These are phyloP conservation scores for Sciaenops ocellatus DNA, from an alignment of 2,797 vertebrate species.

Conservation along the genomic window DNA sequence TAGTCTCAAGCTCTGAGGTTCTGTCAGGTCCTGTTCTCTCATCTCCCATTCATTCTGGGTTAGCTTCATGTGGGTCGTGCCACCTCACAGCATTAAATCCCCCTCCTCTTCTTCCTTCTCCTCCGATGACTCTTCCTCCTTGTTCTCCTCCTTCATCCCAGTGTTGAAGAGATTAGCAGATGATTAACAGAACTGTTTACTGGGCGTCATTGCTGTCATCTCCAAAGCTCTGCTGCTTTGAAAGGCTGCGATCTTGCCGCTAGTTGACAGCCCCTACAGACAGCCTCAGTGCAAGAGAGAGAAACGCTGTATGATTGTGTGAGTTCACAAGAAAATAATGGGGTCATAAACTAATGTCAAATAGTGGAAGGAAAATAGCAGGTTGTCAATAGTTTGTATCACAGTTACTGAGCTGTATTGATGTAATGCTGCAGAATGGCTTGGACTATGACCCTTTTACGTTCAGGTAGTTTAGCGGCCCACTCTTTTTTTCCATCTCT, in stretches of 20 bases:
- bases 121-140: conserved; percentile 22
- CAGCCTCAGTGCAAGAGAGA: conserved; percentile 62
- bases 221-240: conserved; percentile 60
- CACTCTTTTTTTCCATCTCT: conserved; percentile 40
- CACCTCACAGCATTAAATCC: conserved; percentile 46
- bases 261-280: conserved; percentile 71
- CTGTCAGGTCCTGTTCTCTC: conserved; percentile 57
- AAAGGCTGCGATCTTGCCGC: conserved; percentile 66
- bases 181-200: conserved; percentile 62
- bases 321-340: conserved; percentile 71
- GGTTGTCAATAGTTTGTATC: conserved; percentile 61
- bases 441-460: conserved; percentile 56
- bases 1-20: conserved; percentile 44
- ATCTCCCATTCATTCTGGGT: conserved; percentile 65
- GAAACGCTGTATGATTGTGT: conserved; percentile 47
- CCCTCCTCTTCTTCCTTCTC: conserved; percentile 31
- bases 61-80: conserved; percentile 43
- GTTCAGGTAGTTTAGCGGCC: conserved; percentile 66
- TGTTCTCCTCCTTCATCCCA: conserved; percentile 48
- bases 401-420: conserved; percentile 47
- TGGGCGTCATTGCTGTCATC: conserved; percentile 64
- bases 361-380: conserved; percentile 54
- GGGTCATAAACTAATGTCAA: conserved; percentile 71
- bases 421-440: conserved; percentile 52
- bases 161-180: conserved; percentile 67